Conservation (phyloP, 2,888 invertebrate species). For the Chydorus sphaericus region DNA sequence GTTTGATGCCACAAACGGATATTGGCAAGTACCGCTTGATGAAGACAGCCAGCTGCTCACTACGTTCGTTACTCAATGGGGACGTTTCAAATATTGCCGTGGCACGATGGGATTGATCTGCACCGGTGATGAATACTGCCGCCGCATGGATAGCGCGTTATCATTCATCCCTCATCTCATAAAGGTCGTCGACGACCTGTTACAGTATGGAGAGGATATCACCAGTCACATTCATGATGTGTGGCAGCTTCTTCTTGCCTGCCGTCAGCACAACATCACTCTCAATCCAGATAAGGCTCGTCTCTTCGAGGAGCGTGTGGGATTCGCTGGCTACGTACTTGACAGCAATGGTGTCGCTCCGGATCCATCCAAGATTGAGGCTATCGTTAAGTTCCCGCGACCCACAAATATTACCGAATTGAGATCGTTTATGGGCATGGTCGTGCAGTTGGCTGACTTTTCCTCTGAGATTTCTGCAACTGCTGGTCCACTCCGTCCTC, state of each 20-base stretch:
- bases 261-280: neutral
- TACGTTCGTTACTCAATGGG: conserved; percentile 21
- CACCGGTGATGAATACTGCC: conserved; percentile 3
- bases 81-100: conserved; percentile 14
- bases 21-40: conserved; percentile 19
- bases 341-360: neutral
- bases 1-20: conserved; percentile 18
- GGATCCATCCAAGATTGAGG: neutral
- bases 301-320: too few species aligned
- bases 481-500: conserved; percentile 10
- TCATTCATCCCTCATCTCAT: conserved; percentile 17
- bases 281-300: neutral
- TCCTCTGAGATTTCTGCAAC: conserved; percentile 2
- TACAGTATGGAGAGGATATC: neutral
- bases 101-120: conserved; percentile 5
- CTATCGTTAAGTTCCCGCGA: conserved; percentile 2
- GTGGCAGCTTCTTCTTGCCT: neutral
- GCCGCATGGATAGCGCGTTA: conserved; percentile 15
- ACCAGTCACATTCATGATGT: neutral
- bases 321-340: too few species aligned
- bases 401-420: conserved; percentile 13
- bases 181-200: neutral
- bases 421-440: conserved; percentile 14
- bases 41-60: conserved; percentile 17
- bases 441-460: conserved; percentile 10